A percentile compares a stretch with the other conserved stretches of the same genome.
Conservation (phyloP, 1,140 invertebrate species). For the Micrasema longulum region DNA sequence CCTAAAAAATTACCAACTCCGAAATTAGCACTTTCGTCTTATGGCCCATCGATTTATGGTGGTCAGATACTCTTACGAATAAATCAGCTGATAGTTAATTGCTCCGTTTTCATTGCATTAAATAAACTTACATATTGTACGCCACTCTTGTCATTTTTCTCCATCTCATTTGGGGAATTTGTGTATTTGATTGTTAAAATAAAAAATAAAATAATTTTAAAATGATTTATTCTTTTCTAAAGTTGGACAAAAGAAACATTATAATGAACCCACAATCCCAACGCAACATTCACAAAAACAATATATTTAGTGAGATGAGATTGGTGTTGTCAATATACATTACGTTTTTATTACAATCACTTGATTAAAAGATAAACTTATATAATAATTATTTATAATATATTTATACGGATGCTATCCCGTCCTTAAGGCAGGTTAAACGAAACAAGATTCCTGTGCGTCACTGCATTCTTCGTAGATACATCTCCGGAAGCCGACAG, state of each 20-base stretch:
- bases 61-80: too few species aligned
- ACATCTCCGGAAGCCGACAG: too few species aligned
- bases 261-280: slow-evolving; percentile 34
- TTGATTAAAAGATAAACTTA: slow-evolving; percentile 35
- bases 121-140: too few species aligned
- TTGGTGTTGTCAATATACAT: not conserved
- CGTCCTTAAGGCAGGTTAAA: slow-evolving; percentile 24
- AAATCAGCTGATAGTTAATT: too few species aligned
- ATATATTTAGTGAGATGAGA: slow-evolving; percentile 14
- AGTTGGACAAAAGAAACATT: slow-evolving; percentile 40
- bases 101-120: too few species aligned
- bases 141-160: too few species aligned
- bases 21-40: too few species aligned
- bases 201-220: slow-evolving; percentile 14
- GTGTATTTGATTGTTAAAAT: slow-evolving; percentile 9
- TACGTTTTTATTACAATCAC: slow-evolving; percentile 28
- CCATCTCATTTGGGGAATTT: too few species aligned
- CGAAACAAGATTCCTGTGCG: too few species aligned
- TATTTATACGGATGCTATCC: slow-evolving; percentile 17
- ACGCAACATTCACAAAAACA: slow-evolving; percentile 13
- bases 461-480: too few species aligned
- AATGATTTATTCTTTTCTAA: slow-evolving; percentile 42
- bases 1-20: too few species aligned
- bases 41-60: too few species aligned
- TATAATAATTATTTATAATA: slow-evolving; percentile 31